Percentiles rank a stretch among this genome's conserved stretches.
These are phyloP conservation scores for Chamaea fasciata DNA, from an alignment of 2,113 vertebrate species.

Conservation along the genomic window DNA sequence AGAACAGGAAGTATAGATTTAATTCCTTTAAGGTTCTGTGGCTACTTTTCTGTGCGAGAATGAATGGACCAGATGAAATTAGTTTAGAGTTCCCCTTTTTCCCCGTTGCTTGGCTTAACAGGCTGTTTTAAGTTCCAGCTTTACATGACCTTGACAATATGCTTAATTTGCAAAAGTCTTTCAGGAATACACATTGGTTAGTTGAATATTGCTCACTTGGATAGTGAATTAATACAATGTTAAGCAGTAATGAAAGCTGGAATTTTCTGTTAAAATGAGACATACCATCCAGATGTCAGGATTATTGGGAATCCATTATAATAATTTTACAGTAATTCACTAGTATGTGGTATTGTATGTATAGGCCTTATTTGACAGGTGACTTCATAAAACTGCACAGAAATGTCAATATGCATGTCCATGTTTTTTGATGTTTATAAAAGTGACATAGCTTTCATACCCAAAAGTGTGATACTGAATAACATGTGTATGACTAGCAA, in stretches of 20 bases:
- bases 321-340: slow-evolving; percentile 43
- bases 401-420: slow-evolving; percentile 56
- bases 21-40: slow-evolving; percentile 55
- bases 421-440: slow-evolving; percentile 64
- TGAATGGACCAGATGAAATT: slow-evolving; percentile 54
- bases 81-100: slow-evolving; percentile 37
- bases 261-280: slow-evolving; percentile 24
- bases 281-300: neutral
- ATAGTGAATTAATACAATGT: slow-evolving; percentile 3
- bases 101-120: slow-evolving; percentile 34
- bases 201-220: slow-evolving; percentile 5
- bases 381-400: slow-evolving; percentile 58
- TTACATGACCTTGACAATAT: slow-evolving; percentile 31
- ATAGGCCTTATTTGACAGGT: slow-evolving; percentile 62
- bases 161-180: slow-evolving; percentile 33
- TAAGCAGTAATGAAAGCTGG: slow-evolving; percentile 28
- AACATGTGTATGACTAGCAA: slow-evolving; percentile 47
- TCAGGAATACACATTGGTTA: slow-evolving; percentile 28
- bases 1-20: slow-evolving; percentile 47
- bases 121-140: slow-evolving; percentile 54
- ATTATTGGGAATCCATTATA: slow-evolving; percentile 31
- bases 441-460: slow-evolving; percentile 57
- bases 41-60: slow-evolving; percentile 59
- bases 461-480: slow-evolving; percentile 28
- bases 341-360: slow-evolving; percentile 56